Conservation (phyloP, 1,140 invertebrate genomes). For the Halesus radiatus region DNA sequence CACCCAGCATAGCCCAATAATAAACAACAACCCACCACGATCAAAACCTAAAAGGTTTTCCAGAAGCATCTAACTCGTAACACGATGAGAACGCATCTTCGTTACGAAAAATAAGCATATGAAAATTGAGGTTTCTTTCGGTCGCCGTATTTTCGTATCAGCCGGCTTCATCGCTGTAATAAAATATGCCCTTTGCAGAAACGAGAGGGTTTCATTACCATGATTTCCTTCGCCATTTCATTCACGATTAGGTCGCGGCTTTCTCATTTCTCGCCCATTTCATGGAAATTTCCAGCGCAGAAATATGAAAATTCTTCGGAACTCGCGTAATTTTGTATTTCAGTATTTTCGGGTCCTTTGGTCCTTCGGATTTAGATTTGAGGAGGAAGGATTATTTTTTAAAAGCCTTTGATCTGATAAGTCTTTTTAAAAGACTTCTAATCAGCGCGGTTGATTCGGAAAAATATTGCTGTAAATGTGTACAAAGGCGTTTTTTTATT, state of each 20-base stretch:
- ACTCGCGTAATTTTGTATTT: conserved; percentile 3
- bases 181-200: conserved; percentile 16
- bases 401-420: conserved; percentile 5
- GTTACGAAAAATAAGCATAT: conserved; percentile 2
- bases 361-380: not conserved
- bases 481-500: too few species aligned
- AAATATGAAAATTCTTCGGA: conserved; percentile 21
- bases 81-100: too few species aligned
- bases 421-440: conserved; percentile 10
- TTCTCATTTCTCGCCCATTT: conserved; percentile 19
- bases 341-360: too few species aligned
- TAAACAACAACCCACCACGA: too few species aligned
- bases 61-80: too few species aligned
- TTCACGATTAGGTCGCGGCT: conserved; percentile 31
- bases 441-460: not conserved
- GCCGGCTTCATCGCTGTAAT: conserved; percentile 7
- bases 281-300: not conserved
- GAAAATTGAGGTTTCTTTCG: not conserved
- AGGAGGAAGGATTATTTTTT: conserved; percentile 3
- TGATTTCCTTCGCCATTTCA: conserved; percentile 32
- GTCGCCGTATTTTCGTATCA: conserved; percentile 25
- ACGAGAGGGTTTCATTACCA: conserved; percentile 28
- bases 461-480: too few species aligned
- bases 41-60: too few species aligned
- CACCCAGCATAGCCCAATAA: too few species aligned